Conservation (phyloP, 2,888 invertebrate species). For the Pogonocherus hispidulus region DNA sequence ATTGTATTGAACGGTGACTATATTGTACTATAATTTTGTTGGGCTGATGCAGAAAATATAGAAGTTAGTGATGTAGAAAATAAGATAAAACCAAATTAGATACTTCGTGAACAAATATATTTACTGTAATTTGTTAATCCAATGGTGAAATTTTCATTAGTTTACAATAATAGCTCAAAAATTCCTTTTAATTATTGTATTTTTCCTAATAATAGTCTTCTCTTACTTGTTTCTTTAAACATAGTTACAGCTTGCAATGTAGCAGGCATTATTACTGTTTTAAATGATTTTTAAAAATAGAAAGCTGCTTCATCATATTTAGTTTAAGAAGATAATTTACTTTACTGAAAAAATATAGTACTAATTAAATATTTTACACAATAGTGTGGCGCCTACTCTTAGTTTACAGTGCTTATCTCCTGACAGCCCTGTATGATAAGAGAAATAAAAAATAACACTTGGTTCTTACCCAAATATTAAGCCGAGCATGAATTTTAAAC, state of each 20-base stretch:
- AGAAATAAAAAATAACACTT: not conserved
- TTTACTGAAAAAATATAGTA: not conserved
- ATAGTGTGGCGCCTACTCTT: not conserved
- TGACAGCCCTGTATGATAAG: not conserved
- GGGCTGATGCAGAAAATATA: too few relatives aligned
- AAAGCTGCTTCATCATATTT: not conserved
- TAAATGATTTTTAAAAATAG: not conserved
- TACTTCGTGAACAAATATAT: too few relatives aligned
- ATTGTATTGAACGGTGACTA: too few relatives aligned
- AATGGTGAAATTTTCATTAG: too few relatives aligned
- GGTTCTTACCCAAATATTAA: not conserved
- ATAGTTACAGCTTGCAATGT: too few relatives aligned
- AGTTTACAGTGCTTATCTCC: not conserved
- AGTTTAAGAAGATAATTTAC: not conserved
- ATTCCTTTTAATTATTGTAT: not conserved
- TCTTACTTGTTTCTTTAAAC: not conserved
- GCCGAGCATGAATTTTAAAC: too few relatives aligned
- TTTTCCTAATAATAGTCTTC: not conserved
- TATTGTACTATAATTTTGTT: too few relatives aligned
- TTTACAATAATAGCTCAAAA: not conserved
- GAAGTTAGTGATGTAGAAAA: too few relatives aligned
- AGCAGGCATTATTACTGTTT: not conserved
- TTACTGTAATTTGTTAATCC: too few relatives aligned
- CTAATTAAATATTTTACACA: slow-evolving; percentile 29
- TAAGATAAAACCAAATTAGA: too few relatives aligned